phyloP scores from a whole-genome alignment of 2,113 vertebrate genomes.

The Ariopsis seemanni region DNA sequence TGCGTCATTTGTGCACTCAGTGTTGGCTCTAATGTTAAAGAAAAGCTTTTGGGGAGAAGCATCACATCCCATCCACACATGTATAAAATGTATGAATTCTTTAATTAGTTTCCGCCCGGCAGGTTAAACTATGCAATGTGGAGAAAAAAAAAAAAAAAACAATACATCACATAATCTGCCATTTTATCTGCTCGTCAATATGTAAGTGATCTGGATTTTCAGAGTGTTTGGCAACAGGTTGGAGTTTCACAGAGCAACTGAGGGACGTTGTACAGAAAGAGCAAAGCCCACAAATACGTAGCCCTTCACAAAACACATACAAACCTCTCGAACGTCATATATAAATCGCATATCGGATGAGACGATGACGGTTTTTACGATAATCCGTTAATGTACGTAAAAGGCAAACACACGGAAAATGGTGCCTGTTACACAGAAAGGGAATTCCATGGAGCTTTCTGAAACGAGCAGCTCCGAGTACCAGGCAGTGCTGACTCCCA shows the following conservation, averaged over 20 bases:
- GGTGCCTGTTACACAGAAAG: slow-evolving; percentile 21
- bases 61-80: neutral
- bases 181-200: neutral
- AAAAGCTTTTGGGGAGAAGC: neutral
- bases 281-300: neutral
- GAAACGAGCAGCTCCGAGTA: slow-evolving; percentile 28
- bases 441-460: slow-evolving; percentile 31
- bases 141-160: too few species aligned
- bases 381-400: neutral
- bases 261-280: neutral
- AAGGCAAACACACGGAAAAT: slow-evolving; percentile 20
- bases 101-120: neutral
- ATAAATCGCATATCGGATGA: neutral
- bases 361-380: slow-evolving; percentile 5
- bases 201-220: slow-evolving; percentile 5
- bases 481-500: slow-evolving; percentile 47
- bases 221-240: slow-evolving; percentile 59
- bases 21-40: neutral
- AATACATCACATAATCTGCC: neutral
- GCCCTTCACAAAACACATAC: neutral
- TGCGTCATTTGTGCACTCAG: neutral
- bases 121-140: neutral
- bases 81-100: neutral
- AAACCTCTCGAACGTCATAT: neutral
- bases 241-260: slow-evolving; percentile 26